A percentile compares a stretch with the other conserved stretches of the same genome.
Conservation (phyloP, 1,140 invertebrate genomes). For the Caerostris extrusa region DNA sequence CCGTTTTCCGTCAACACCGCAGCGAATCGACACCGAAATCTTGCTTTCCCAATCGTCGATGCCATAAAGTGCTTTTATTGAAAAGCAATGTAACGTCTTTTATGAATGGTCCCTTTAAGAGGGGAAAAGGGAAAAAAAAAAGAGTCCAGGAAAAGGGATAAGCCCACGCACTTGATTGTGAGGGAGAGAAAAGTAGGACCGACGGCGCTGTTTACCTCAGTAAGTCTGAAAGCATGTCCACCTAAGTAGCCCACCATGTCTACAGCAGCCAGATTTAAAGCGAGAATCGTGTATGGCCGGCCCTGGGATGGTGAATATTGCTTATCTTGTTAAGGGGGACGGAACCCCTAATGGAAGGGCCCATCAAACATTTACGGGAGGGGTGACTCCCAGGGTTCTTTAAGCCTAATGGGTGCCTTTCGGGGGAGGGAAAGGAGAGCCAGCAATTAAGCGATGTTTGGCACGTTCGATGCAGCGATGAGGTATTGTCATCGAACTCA, state of each 20-base stretch:
- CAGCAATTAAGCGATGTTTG: conserved; percentile 38
- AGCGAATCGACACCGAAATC: conserved; percentile 17
- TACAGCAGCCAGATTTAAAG: conserved; percentile 72
- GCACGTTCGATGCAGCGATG: not conserved
- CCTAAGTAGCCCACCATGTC: conserved; percentile 75
- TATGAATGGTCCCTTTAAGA: conserved; percentile 71
- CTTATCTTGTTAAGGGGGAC: conserved; percentile 72
- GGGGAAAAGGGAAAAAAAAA: conserved; percentile 7
- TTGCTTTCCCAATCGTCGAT: conserved; percentile 21
- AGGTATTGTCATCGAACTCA: not conserved
- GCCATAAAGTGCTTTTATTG: conserved; percentile 74
- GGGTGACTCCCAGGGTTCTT: not conserved
- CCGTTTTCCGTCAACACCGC: conserved; percentile 9
- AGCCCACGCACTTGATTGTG: conserved; percentile 70
- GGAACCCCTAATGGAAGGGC: conserved; percentile 61
- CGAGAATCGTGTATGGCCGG: conserved; percentile 70
- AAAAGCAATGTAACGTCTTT: conserved; percentile 74
- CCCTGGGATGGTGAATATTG: conserved; percentile 64
- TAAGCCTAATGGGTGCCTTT: conserved; percentile 40
- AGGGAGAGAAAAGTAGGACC: conserved; percentile 51
- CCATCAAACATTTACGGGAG: conserved; percentile 76
- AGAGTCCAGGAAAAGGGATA: conserved; percentile 59
- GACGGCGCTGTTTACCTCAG: conserved; percentile 71
- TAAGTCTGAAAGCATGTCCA: conserved; percentile 77
- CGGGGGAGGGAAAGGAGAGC: not conserved